Percentiles rank a stretch among this genome's conserved stretches.
phyloP scores from a whole-genome alignment of 2,888 invertebrate species.

The Parapristionchus giblindavisi region DNA sequence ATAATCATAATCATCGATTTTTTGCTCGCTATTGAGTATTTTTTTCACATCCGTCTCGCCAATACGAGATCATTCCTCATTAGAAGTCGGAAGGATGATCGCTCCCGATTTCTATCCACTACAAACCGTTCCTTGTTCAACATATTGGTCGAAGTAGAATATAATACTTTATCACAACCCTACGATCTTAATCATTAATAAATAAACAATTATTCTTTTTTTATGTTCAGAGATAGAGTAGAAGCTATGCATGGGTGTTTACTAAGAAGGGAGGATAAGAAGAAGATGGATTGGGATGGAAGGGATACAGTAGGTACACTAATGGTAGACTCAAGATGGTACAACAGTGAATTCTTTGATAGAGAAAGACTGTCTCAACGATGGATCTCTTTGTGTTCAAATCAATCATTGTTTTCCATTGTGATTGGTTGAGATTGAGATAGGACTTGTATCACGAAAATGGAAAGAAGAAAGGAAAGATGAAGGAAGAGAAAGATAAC shows the following conservation, averaged over 20 bases:
- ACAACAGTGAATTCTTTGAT: too few species aligned
- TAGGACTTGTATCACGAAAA: too few species aligned
- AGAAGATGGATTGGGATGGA: constrained; percentile 6
- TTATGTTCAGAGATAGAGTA: too few species aligned
- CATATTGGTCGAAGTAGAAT: constrained; percentile 3
- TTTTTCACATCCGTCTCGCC: constrained; percentile 8
- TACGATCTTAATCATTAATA: too few species aligned
- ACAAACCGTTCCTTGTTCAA: background rate
- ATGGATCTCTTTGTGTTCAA: background rate
- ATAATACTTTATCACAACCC: constrained; percentile 35
- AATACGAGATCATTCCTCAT: constrained; percentile 20
- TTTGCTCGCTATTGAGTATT: background rate
- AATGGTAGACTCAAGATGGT: too few species aligned
- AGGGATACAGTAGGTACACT: background rate
- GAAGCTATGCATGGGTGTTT: too few species aligned
- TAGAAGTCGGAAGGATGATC: constrained; percentile 18
- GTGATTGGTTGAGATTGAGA: too few species aligned
- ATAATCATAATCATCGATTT: too few species aligned
- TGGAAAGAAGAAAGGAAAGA: too few species aligned
- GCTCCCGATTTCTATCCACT: constrained; percentile 22
- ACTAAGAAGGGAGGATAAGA: constrained; percentile 8
- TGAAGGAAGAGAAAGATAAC: too few species aligned
- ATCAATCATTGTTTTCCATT: too few species aligned
- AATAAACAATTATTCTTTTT: too few species aligned
- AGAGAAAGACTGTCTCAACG: background rate